A percentile compares a stretch with the other conserved stretches of the same genome.
Evolutionary conservation across 2,113 vertebrate genomes (phyloP).

Genomic region (Tupaia tana): DNA sequence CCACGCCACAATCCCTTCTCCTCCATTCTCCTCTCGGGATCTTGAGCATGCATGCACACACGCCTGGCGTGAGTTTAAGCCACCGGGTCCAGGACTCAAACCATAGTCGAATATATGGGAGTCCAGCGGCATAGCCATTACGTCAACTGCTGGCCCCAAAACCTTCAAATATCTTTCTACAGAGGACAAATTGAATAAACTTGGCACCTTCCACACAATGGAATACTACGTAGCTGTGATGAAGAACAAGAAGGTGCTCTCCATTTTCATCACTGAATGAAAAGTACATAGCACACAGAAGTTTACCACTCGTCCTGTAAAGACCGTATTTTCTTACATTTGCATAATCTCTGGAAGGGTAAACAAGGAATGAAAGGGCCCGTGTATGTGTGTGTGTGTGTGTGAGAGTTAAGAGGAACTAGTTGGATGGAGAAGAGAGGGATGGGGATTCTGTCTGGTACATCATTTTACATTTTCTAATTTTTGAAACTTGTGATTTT

Average conservation of each 20-base stretch:
- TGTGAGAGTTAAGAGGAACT: neutral
- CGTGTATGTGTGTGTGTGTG: no score
- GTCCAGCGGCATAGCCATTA: no score
- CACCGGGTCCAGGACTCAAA: no score
- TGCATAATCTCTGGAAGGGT: neutral
- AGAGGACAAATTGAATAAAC: neutral
- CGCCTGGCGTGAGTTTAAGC: no score
- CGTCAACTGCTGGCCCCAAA: no score
- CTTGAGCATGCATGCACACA: no score
- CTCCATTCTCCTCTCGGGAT: no score
- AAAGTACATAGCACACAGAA: neutral
- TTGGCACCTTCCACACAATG: neutral
- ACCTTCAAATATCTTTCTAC: neutral
- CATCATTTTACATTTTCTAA: neutral
- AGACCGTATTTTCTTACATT: neutral
- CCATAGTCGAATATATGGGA: no score
- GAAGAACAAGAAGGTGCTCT: neutral
- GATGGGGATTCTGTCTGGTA: neutral
- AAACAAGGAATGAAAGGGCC: neutral
- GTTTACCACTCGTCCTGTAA: neutral
- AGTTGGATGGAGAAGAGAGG: neutral
- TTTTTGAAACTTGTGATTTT: neutral
- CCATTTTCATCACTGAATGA: neutral
- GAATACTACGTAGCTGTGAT: neutral
- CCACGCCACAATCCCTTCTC: no score